A percentile compares a stretch with the other conserved stretches of the same genome.
Evolutionary conservation across 1,140 invertebrate species (phyloP).

Genomic region (Solenopsis fugax): DNA sequence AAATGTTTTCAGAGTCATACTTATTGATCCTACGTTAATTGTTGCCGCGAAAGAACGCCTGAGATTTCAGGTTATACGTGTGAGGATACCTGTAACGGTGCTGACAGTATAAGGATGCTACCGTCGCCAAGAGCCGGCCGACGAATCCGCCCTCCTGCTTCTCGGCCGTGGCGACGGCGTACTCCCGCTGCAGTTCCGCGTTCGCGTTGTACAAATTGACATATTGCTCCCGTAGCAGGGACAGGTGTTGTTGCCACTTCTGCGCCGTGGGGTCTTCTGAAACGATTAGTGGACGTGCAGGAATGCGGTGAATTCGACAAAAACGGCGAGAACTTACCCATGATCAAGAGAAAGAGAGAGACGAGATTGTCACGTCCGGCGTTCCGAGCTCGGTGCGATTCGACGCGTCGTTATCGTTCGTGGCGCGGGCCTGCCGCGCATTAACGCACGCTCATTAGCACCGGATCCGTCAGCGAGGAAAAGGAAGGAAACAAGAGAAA

Average conservation of each 20-base stretch:
- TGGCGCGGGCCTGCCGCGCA: conserved; percentile 4
- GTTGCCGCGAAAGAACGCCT: no score
- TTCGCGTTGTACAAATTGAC: conserved; percentile 95
- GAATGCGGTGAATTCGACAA: background rate
- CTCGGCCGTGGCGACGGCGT: conserved; percentile 91
- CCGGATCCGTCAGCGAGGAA: background rate
- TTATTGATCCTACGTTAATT: background rate
- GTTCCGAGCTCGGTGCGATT: background rate
- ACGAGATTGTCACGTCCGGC: background rate
- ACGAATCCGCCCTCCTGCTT: conserved; percentile 92
- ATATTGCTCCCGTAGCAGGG: conserved; percentile 95
- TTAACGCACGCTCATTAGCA: conserved; percentile 14
- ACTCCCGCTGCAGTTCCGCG: conserved; percentile 94
- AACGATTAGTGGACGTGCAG: conserved; percentile 33
- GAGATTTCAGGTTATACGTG: background rate
- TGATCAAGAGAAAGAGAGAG: conserved; percentile 12
- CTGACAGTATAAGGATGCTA: conserved; percentile 93
- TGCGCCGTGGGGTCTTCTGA: conserved; percentile 81
- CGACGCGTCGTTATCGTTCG: background rate
- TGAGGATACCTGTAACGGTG: conserved; percentile 90
- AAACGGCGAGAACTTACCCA: conserved; percentile 63
- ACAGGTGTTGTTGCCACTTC: conserved; percentile 95
- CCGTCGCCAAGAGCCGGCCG: conserved; percentile 91
- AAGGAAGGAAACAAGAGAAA: background rate
- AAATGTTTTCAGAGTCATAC: conserved; percentile 7